Evolutionary conservation across 2,888 invertebrate species (phyloP), one percentile per base, ranked within the genome.

Genomic region (Nephrocerus scutellatus): DNA sequence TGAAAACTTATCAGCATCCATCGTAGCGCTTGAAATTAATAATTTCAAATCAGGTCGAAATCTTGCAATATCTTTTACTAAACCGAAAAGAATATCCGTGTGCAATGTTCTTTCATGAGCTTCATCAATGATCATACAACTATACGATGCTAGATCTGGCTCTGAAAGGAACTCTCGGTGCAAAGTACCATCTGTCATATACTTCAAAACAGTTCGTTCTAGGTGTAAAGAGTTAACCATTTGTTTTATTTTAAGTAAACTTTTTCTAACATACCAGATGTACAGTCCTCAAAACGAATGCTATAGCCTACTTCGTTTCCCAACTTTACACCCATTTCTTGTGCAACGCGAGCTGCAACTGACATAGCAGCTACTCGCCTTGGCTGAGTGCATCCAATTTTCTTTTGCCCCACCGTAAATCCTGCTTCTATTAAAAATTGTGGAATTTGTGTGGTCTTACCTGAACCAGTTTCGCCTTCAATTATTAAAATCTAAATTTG

Each of bases 121-220:
- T 72, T 99, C 98, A 67, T 99, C 98, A 60, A 98, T 93, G 41
- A 98, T 98, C 85, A 98, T 89, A 0, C 96, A 96, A 72, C 90
- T 93, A 68, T 98, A 98, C 3, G 90, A 84, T 26, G 83, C 85
- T 39, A 99, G 72, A 72, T 96, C 96, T 1, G 98, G 98, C 67
- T 98, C 97, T 28, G 91, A 88, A 3, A 98, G 74, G 66, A 98
- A 98, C 71, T 98, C 98, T 57, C 98, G 73, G 49, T 98, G 86
- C 28, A 98, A 70, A 59, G 97, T 98, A 57, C 98, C 98, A 70
- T 98, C 98, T 20, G 98, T 98, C 97, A 98, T 97, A 62, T 98
- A 98, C 68, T 98, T 98, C 32, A 98, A 79, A 14, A 91, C 74
- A 6, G 98, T 99, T 51, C 95, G 75, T 65, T 97, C 96, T 55